Base-by-base conservation (phyloP, 1,140 invertebrate genomes). In the Nasonia giraulti region DNA sequence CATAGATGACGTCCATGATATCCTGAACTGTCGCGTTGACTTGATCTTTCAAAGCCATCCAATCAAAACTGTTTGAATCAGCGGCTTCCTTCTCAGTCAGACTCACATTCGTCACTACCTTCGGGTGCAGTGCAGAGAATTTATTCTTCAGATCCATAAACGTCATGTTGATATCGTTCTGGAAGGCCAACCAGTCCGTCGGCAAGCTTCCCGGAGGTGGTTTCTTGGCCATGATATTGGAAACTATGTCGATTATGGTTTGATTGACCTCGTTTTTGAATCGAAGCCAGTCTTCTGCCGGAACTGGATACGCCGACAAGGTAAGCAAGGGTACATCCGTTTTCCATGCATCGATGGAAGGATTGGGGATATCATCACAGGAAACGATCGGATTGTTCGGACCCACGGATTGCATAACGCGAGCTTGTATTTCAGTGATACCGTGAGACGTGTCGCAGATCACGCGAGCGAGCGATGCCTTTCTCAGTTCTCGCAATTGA, bases 381-480 rank as follows among this genome's bases (percentile, higher is more conserved):
- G 94, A 92, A 12, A 95, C 91, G 11, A 95, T 92, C 0, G 94
- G 93, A 92, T 97, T 97, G 2, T 92, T 92, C n/a, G 90, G 73
- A 1, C 90, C 92, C 0, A 94, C 88, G 0, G 93, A 93, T 76
- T 94, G 92, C 96, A 99, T 98, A 0, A 98, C 96, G 87, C 95
- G 93, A 10, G 94, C 94, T 89, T 98, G 98, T 6, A 97, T 94
- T 23, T 94, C 91, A 27, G 94, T 93, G 2, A 98, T 93, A 5
- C 95, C 94, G 87, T 97, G 96, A 1, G 97, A 95, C 92, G 98
- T 99, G 84, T 97, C 96, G 90, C 99, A 99, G 68, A 99, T 96
- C 7, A 99, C 94, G 62, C 95, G 94, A 0, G 98, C 96, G 20
- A 99, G 91, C 1, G 95, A 96, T 1, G 96, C 96, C 89, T 97